phyloP scores from a whole-genome alignment of 1,140 invertebrate genomes.

The Luehdorfia chinensis region DNA sequence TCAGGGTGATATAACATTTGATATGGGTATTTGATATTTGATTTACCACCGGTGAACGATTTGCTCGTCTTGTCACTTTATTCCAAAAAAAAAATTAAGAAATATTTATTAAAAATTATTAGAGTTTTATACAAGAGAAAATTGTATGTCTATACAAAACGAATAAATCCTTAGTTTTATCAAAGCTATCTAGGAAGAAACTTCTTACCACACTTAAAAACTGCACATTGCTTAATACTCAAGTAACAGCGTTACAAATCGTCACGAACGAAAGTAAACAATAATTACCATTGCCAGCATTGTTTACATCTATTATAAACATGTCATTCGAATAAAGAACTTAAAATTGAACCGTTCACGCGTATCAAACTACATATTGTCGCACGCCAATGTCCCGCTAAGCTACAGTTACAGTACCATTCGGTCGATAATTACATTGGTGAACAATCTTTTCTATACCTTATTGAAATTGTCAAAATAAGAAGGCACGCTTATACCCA shows the following conservation, averaged over 20 bases:
- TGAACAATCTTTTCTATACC: constrained; percentile 46
- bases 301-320: constrained; percentile 23
- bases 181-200: no score
- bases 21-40: no score
- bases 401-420: constrained; percentile 54
- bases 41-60: no score
- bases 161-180: no score
- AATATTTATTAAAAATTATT: no score
- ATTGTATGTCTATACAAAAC: no score
- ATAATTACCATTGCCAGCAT: constrained; percentile 11
- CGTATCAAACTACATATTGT: constrained; percentile 39
- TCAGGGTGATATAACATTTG: no score
- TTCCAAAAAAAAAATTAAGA: no score
- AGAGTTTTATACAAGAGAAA: no score
- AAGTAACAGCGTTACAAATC: constrained; percentile 7
- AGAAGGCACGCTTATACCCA: constrained; percentile 60
- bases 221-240: background rate
- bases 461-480: constrained; percentile 61
- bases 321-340: constrained; percentile 23
- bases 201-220: no score
- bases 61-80: no score
- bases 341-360: constrained; percentile 26
- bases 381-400: constrained; percentile 38
- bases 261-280: constrained; percentile 21
- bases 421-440: constrained; percentile 59